Evolutionary conservation across 2,888 invertebrate species (phyloP).

Genomic region (Cheilosia soror): DNA sequence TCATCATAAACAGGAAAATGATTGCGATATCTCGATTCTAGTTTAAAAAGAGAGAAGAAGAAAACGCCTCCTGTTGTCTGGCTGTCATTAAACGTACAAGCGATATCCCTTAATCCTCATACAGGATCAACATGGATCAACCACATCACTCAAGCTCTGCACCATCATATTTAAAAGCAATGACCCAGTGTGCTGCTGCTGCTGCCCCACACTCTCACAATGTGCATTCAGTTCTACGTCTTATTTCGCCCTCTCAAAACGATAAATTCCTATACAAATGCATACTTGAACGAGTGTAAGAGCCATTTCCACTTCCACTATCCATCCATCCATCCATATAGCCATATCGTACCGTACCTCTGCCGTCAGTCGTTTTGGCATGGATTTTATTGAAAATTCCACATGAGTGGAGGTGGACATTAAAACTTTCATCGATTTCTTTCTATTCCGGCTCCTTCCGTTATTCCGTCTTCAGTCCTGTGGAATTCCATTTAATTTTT

Average conservation of each 20-base stretch:
- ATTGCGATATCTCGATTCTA: constrained; percentile 6
- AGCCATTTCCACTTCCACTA: constrained; percentile 13
- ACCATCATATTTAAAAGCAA: constrained; percentile 14
- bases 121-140: constrained; percentile 33
- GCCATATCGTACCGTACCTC: neutral
- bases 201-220: neutral
- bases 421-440: constrained; percentile 73
- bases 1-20: constrained; percentile 11
- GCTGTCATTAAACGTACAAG: constrained; percentile 10
- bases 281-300: constrained; percentile 61
- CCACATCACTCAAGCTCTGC: constrained; percentile 12
- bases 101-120: constrained; percentile 28
- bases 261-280: constrained; percentile 63
- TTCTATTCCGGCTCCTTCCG: constrained; percentile 28
- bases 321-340: neutral
- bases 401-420: constrained; percentile 74
- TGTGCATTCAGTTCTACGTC: neutral
- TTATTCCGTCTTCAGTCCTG: constrained; percentile 38
- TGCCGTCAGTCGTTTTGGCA: constrained; percentile 36
- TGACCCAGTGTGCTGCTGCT: constrained; percentile 2
- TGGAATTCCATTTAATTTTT: constrained; percentile 71
- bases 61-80: constrained; percentile 4
- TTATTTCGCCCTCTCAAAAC: constrained; percentile 28
- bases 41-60: constrained; percentile 1
- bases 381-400: constrained; percentile 75